These are phyloP conservation scores for Drosophila nr. fundita DNA, from an alignment of 2,888 invertebrate species.

Conservation along the genomic window DNA sequence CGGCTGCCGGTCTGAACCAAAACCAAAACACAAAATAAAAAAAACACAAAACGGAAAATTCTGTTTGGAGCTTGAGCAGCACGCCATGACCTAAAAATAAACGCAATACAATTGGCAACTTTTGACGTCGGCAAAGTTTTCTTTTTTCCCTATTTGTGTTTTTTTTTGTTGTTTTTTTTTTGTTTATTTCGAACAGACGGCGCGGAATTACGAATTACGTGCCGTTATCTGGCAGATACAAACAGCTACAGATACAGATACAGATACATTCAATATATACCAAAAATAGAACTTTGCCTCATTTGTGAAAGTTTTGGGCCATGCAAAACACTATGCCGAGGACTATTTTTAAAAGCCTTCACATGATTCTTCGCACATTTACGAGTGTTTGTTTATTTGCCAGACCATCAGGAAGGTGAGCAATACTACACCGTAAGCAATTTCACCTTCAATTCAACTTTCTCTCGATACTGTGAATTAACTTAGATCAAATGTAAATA, in stretches of 20 bases:
- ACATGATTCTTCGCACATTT: conserved; percentile 54
- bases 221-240: conserved; percentile 63
- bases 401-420: conserved; percentile 14
- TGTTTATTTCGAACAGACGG: conserved; percentile 61
- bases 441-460: neutral
- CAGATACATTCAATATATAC: conserved; percentile 36
- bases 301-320: conserved; percentile 71
- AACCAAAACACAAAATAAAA: conserved; percentile 36
- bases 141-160: neutral
- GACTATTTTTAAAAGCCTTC: conserved; percentile 72
- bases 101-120: conserved; percentile 44
- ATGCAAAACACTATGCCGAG: conserved; percentile 52
- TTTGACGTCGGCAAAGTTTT: conserved; percentile 69
- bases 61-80: conserved; percentile 34
- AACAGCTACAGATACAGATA: conserved; percentile 24
- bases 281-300: conserved; percentile 79
- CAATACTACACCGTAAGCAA: conserved; percentile 4
- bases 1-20: conserved; percentile 23
- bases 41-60: neutral
- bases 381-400: conserved; percentile 43
- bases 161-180: conserved; percentile 10
- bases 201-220: conserved; percentile 71
- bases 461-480: neutral
- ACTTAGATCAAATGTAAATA: neutral
- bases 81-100: conserved; percentile 79